A percentile compares a stretch with the other conserved stretches of the same genome.
Evolutionary conservation across 1,140 invertebrate species (phyloP).

Genomic region (Bombyx mori): ASM3026992v2 NC_085128.1:5625001-5625500

Average conservation of each 20-base stretch:
- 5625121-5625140: constrained; percentile 42
- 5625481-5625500: constrained; percentile 32
- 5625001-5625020: constrained; percentile 34
- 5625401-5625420: constrained; percentile 61
- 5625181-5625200: background rate
- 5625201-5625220: too few relatives aligned
- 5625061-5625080: constrained; percentile 49
- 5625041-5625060: constrained; percentile 52
- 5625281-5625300: too few relatives aligned
- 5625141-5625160: constrained; percentile 30
- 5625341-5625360: constrained; percentile 38
- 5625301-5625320: too few relatives aligned
- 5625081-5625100: constrained; percentile 45
- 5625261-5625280: too few relatives aligned
- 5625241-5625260: too few relatives aligned
- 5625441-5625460: constrained; percentile 54
- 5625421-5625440: constrained; percentile 61
- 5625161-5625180: constrained; percentile 3
- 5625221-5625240: too few relatives aligned
- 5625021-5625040: constrained; percentile 32
- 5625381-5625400: constrained; percentile 60
- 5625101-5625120: constrained; percentile 55
- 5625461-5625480: constrained; percentile 39
- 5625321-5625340: constrained; percentile 7
- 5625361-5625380: constrained; percentile 65